These are phyloP conservation scores for Thumatha senex DNA, from an alignment of 2,888 invertebrate genomes.

Conservation along the genomic window DNA sequence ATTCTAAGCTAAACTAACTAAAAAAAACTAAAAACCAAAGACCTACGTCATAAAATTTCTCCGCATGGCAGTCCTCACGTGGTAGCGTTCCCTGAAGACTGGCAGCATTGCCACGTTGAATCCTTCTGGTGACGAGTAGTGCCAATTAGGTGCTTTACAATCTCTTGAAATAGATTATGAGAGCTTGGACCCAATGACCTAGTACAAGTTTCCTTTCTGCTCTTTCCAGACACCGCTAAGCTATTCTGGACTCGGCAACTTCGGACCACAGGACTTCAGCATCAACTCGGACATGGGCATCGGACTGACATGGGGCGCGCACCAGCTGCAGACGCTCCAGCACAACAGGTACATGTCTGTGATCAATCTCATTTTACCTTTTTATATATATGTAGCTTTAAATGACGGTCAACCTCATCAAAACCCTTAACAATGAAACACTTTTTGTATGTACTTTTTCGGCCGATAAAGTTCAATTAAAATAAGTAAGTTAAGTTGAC, in stretches of 20 bases:
- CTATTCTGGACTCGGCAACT: slow-evolving; percentile 86
- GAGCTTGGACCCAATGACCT: no score
- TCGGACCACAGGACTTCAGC: slow-evolving; percentile 91
- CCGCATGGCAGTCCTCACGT: no score
- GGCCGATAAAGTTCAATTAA: background rate
- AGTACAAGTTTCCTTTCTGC: slow-evolving; percentile 1
- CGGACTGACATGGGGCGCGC: slow-evolving; percentile 86
- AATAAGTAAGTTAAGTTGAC: no score
- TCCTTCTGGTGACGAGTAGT: no score
- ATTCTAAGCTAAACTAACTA: no score
- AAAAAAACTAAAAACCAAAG: no score
- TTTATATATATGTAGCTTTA: slow-evolving; percentile 28
- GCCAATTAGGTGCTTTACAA: no score
- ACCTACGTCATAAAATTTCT: no score
- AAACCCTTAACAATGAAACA: background rate
- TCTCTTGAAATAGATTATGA: no score
- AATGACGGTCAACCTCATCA: slow-evolving; percentile 5
- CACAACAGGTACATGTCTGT: slow-evolving; percentile 87
- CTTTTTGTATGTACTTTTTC: background rate
- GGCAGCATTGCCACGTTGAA: no score
- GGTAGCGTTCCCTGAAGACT: no score
- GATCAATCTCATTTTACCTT: slow-evolving; percentile 58
- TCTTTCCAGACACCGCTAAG: slow-evolving; percentile 75
- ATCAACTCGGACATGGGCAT: slow-evolving; percentile 89
- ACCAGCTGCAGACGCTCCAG: slow-evolving; percentile 87